Conservation (phyloP, 2,797 vertebrate species). For the Lutjanus argentimaculatus region DNA sequence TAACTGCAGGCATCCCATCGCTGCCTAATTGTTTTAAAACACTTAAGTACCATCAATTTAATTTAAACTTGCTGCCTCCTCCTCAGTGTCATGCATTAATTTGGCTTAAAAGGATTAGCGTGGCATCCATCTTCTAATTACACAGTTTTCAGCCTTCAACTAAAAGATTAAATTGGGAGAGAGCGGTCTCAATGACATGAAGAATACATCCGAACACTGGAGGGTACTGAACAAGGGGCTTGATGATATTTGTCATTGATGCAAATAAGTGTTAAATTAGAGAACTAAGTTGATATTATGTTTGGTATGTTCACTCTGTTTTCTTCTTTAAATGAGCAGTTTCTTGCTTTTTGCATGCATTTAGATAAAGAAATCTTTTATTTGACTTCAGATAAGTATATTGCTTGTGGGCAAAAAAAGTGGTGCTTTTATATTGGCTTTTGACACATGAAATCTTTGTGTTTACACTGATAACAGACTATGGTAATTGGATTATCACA, state of each 20-base stretch:
- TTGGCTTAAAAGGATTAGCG: conserved; percentile 76
- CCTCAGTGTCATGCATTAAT: conserved; percentile 63
- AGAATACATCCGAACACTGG: conserved; percentile 14
- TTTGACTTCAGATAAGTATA: conserved; percentile 26
- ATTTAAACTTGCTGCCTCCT: conserved; percentile 52
- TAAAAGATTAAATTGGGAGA: conserved; percentile 47
- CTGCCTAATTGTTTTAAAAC: conserved; percentile 65
- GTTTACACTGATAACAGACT: conserved; percentile 20
- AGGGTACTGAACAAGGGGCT: conserved; percentile 12
- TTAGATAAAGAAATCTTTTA: conserved; percentile 15
- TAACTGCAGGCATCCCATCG: conserved; percentile 10
- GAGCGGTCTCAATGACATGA: conserved; percentile 30
- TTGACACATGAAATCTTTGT: conserved; percentile 23
- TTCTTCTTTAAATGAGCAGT: conserved; percentile 11
- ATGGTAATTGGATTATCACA: conserved; percentile 17
- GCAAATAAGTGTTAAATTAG: conserved; percentile 11
- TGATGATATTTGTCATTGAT: not conserved
- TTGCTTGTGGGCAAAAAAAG: conserved; percentile 15
- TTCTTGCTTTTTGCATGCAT: not conserved
- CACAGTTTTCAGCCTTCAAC: conserved; percentile 67
- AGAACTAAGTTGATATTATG: not conserved
- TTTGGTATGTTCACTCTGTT: not conserved
- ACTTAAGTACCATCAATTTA: conserved; percentile 53
- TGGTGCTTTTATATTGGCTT: conserved; percentile 7
- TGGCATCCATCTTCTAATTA: conserved; percentile 75